Evolutionary conservation across 2,113 vertebrate genomes (phyloP).

Genomic region (Solea solea): DNA sequence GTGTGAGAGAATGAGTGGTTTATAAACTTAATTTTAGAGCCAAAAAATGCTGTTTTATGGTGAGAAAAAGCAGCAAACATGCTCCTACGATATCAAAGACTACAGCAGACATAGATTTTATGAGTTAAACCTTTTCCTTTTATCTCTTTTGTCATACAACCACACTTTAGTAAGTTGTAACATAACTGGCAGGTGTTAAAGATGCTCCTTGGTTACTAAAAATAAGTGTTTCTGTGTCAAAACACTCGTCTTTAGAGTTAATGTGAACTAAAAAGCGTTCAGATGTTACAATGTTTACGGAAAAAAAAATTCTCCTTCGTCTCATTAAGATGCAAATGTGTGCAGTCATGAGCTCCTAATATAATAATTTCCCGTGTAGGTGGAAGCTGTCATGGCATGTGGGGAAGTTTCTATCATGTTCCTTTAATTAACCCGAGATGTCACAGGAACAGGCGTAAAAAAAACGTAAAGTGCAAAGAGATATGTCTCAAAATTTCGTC

Average conservation of each 20-base stretch:
- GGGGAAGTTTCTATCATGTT: conserved; percentile 12
- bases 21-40: no score
- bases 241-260: not conserved
- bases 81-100: no score
- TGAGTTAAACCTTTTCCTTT: no score
- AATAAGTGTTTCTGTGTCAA: not conserved
- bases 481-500: not conserved
- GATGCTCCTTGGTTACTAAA: no score
- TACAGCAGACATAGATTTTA: no score
- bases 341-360: conserved; percentile 13
- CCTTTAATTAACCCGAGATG: conserved; percentile 7
- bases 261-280: conserved; percentile 5
- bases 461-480: not conserved
- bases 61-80: no score
- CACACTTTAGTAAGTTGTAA: no score
- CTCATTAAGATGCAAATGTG: conserved; percentile 50
- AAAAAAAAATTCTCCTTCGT: not conserved
- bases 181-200: no score
- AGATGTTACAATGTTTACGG: not conserved
- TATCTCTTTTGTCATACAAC: no score
- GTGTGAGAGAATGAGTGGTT: no score
- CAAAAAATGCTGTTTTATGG: no score
- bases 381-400: conserved; percentile 5
- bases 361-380: conserved; percentile 23
- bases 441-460: conserved; percentile 11